Evolutionary conservation across 2,797 vertebrate genomes (phyloP).

Genomic region (Enteromius radiatus): DNA sequence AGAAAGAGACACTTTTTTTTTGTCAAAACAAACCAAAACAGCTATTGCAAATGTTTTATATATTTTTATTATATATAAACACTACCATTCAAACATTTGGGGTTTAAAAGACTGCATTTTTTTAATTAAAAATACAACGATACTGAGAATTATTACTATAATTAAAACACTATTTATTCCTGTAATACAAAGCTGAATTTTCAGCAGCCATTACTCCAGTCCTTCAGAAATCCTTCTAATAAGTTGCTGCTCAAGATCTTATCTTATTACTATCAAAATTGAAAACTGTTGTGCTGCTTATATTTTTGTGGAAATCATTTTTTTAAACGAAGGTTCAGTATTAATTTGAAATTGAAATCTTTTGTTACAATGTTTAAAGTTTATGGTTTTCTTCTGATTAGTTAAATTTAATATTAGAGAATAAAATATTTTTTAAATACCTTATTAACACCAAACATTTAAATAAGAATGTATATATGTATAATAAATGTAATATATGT

Average conservation of each 20-base stretch:
- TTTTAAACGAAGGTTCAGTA: not conserved
- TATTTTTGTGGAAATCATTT: not conserved
- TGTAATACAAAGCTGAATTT: not conserved
- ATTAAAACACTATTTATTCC: not conserved
- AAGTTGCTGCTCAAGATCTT: not conserved
- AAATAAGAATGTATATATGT: not conserved
- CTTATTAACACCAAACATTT: not conserved
- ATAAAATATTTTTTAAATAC: not conserved
- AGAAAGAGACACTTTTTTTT: not conserved
- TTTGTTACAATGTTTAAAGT: not conserved
- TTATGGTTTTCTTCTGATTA: not conserved
- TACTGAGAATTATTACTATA: not conserved
- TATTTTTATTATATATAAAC: not conserved
- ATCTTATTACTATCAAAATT: not conserved
- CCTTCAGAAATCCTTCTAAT: not conserved
- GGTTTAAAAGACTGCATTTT: not conserved
- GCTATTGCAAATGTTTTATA: not conserved
- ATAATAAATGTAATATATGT: not conserved
- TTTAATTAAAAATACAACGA: not conserved
- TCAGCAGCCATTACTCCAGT: not conserved
- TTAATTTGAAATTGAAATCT: not conserved
- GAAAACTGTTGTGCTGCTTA: not conserved
- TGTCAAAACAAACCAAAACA: not conserved
- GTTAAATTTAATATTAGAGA: not conserved
- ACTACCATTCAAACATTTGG: not conserved